Evolutionary conservation across 2,797 vertebrate species (phyloP), one percentile per base, ranked within the genome.

Genomic region (Semotilus atromaculatus): DNA sequence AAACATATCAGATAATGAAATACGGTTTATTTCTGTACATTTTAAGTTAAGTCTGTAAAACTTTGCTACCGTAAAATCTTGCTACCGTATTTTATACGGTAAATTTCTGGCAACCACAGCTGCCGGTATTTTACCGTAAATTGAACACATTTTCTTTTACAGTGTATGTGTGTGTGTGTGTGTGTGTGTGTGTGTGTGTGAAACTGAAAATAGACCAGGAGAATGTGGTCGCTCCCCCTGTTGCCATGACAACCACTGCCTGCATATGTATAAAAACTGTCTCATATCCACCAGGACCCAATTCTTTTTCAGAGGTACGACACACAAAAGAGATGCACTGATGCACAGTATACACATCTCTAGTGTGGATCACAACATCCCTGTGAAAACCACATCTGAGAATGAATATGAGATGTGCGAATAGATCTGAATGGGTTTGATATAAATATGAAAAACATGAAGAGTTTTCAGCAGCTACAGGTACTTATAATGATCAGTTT

Each of bases 171-270:
- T n/a, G 53, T n/a, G 51, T 72, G 48, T 36, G 51, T 64, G 60
- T 62, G 51, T 36, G 34, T 31, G 29, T 81, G 19, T 76, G 21
- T 23, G 19, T 53, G 55, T 58, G 53, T 58, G 51, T 72, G 48
- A 6, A 16, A 64, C 81, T 68, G 62, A 84, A 86, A 85, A 84
- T 72, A 85, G 88, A 81, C 45, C 73, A n/a, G n/a, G 31, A 78
- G 45, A 78, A 60, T 71, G 62, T 84, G 85, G 66, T 75, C 43
- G 53, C 66, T 62, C 53, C 38, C 40, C 31, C 31, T 85, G 88
- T 89, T 89, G 73, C 85, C 83, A 88, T 89, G 89, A 75, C 87
- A 84, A 89, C 85, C 34, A 29, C n/a, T 64, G 53, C 67, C 78
- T 86, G 83, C 77, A 88, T 89, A 87, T 84, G 75, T 74, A 82